Evolutionary conservation across 1,140 invertebrate genomes (phyloP).

Genomic region (Reticulitermes speratus): DNA sequence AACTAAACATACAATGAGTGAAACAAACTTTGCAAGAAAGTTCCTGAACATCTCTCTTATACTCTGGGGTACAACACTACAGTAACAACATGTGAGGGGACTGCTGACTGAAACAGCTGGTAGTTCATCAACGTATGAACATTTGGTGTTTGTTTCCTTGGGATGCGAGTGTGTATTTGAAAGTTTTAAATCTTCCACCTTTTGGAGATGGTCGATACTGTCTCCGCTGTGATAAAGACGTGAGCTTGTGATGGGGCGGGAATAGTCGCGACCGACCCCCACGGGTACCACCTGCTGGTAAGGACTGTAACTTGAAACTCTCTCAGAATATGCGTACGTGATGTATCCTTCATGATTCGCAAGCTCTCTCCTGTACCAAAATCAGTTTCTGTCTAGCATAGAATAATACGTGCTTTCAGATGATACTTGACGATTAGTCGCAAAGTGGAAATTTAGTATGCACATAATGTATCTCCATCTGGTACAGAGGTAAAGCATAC

Average conservation of each 20-base stretch:
- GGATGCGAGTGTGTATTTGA: neutral
- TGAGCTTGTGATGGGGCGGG: neutral
- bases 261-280: neutral
- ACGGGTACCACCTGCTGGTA: neutral
- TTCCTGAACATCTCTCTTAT: too few species aligned
- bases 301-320: neutral
- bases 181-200: neutral
- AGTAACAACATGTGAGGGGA: too few species aligned
- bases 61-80: too few species aligned
- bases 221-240: neutral
- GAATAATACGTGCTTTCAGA: too few species aligned
- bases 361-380: neutral
- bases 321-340: too few species aligned
- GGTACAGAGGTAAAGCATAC: too few species aligned
- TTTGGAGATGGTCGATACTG: neutral
- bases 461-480: too few species aligned
- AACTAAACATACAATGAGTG: too few species aligned
- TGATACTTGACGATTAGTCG: neutral
- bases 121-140: too few species aligned
- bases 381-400: neutral
- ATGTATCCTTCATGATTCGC: neutral
- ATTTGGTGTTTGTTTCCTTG: too few species aligned
- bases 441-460: neutral
- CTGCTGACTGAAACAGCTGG: too few species aligned
- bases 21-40: too few species aligned